Evolutionary conservation across 2,797 vertebrate genomes (phyloP).

Genomic region (Dryobates pubescens): DNA sequence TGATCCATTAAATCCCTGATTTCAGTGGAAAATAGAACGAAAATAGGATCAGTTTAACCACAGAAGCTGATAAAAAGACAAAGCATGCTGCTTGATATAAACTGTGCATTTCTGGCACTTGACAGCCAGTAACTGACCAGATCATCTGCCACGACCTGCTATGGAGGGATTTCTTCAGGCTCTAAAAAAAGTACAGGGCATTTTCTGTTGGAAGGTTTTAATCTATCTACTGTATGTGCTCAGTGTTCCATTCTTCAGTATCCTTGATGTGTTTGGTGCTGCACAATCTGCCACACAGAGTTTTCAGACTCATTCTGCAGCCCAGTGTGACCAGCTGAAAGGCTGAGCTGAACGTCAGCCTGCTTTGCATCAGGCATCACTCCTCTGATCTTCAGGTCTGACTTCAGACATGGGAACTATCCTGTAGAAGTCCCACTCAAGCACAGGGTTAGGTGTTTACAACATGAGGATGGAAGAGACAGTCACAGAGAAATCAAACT

Average conservation of each 20-base stretch:
- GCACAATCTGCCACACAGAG: not conserved
- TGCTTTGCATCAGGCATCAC: not conserved
- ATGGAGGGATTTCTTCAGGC: not conserved
- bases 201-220: not conserved
- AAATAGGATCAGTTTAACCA: not conserved
- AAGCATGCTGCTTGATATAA: not conserved
- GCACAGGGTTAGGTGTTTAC: not conserved
- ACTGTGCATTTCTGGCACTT: not conserved
- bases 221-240: not conserved
- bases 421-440: not conserved
- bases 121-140: not conserved
- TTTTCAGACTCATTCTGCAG: not conserved
- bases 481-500: not conserved
- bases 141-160: not conserved
- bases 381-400: not conserved
- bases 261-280: not conserved
- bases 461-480: not conserved
- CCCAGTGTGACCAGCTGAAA: not conserved
- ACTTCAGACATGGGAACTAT: not conserved
- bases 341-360: not conserved
- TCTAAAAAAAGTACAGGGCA: not conserved
- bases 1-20: not conserved
- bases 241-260: not conserved
- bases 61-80: not conserved
- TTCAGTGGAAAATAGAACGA: not conserved